A percentile compares a stretch with the other conserved stretches of the same genome.
Conservation (phyloP, 2,113 vertebrate species). For the Aix galericulata region DNA sequence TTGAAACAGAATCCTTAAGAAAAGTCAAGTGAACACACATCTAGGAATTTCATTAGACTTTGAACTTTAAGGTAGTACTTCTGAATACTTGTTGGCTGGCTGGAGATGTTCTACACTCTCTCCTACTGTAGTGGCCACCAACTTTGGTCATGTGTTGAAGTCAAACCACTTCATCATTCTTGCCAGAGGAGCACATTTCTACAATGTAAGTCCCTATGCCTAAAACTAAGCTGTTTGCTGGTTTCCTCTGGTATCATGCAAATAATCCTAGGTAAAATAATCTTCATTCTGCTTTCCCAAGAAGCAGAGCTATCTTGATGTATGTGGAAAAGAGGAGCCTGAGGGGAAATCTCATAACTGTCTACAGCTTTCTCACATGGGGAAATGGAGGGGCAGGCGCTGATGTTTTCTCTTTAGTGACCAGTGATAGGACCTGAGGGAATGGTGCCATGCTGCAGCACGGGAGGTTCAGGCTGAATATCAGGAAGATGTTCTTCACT, state of each 20-base stretch:
- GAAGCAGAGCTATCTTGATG: background rate
- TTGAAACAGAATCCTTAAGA: background rate
- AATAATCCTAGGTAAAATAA: background rate
- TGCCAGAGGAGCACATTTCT: accelerated
- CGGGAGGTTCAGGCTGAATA: no score
- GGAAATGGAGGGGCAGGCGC: no score
- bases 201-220: background rate
- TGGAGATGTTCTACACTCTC: background rate
- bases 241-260: background rate
- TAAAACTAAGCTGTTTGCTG: background rate
- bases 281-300: background rate
- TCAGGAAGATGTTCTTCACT: no score
- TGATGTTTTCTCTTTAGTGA: no score
- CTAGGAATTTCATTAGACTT: background rate
- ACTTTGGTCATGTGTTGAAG: background rate
- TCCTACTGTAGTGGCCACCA: background rate
- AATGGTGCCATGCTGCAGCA: no score
- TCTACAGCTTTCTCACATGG: no score
- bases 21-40: background rate
- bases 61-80: background rate
- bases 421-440: no score
- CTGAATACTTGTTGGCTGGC: background rate
- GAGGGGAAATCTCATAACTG: no score
- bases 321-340: no score
- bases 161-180: background rate